phyloP scores from a whole-genome alignment of 2,113 vertebrate species.

The Phylloscopus trochilus region DNA sequence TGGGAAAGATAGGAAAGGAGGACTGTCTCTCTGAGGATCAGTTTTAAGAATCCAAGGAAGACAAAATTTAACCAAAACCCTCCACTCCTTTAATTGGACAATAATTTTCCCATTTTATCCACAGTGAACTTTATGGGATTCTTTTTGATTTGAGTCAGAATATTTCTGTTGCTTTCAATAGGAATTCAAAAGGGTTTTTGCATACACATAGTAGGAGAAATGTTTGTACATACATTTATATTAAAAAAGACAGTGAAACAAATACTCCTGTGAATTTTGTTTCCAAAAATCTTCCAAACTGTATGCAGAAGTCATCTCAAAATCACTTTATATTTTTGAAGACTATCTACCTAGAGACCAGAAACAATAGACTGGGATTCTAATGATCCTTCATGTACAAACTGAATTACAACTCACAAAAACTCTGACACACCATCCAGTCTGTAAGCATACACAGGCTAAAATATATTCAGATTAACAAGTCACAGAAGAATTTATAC shows the following conservation, averaged over 20 bases:
- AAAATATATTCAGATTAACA: constrained; percentile 6
- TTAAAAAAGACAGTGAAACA: background rate
- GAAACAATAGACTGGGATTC: constrained; percentile 4
- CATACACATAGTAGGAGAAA: background rate
- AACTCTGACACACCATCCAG: background rate
- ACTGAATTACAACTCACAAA: background rate
- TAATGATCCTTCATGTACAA: background rate
- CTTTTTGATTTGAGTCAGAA: background rate
- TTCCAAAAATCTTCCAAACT: background rate
- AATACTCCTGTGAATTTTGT: background rate
- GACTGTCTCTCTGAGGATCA: background rate
- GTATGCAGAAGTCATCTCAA: background rate
- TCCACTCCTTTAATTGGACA: background rate
- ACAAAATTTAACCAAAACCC: background rate
- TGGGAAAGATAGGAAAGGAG: background rate
- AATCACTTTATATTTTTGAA: constrained; percentile 25
- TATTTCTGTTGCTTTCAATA: background rate
- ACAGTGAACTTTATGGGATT: background rate
- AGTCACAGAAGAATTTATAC: constrained; percentile 27
- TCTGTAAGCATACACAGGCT: background rate
- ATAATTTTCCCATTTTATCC: background rate
- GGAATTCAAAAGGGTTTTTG: background rate
- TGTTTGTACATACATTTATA: background rate
- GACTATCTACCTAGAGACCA: background rate
- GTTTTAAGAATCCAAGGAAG: background rate